Percentiles rank a stretch among this genome's conserved stretches.
phyloP scores from a whole-genome alignment of 37 sponge, comb jelly and placozoan species.

The Dysidea cf. avara region DNA sequence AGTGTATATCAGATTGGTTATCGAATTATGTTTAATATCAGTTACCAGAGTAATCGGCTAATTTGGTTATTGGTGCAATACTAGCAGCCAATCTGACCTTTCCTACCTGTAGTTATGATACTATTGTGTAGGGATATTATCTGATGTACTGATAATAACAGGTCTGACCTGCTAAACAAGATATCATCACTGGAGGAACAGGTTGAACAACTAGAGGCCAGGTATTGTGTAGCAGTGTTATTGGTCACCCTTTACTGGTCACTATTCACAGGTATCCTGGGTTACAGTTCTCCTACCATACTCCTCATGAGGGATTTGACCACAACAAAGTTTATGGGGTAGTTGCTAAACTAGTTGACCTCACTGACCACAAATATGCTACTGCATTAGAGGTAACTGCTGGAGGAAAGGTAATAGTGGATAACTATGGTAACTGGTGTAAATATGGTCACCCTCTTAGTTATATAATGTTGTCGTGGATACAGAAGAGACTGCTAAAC shows the following conservation, averaged over 20 bases:
- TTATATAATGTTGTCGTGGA: slow-evolving; percentile 95
- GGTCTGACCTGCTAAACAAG: slow-evolving; percentile 51
- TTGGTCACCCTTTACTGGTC: background rate
- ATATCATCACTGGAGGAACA: slow-evolving; percentile 33
- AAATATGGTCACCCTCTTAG: too few relatives aligned
- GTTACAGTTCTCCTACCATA: slow-evolving; percentile 83
- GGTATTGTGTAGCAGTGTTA: slow-evolving; percentile 20
- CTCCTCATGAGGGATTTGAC: slow-evolving; percentile 73
- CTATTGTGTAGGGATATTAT: too few relatives aligned
- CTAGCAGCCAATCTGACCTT: too few relatives aligned
- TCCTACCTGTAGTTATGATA: too few relatives aligned
- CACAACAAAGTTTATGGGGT: slow-evolving; percentile 78
- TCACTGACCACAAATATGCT: slow-evolving; percentile 67
- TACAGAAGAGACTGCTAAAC: slow-evolving; percentile 89
- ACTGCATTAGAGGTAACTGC: slow-evolving; percentile 96
- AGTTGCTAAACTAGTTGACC: slow-evolving; percentile 78
- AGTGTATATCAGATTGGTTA: too few relatives aligned
- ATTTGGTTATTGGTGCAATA: too few relatives aligned
- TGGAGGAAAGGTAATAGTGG: slow-evolving; percentile 92
- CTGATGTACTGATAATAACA: background rate
- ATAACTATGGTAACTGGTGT: background rate
- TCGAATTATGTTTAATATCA: too few relatives aligned
- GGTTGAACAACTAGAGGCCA: slow-evolving; percentile 51
- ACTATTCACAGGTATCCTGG: slow-evolving; percentile 79
- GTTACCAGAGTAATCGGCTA: too few relatives aligned